These are phyloP conservation scores for Microplitis manilae DNA, from an alignment of 2,888 invertebrate genomes.

Conservation along the genomic window DNA sequence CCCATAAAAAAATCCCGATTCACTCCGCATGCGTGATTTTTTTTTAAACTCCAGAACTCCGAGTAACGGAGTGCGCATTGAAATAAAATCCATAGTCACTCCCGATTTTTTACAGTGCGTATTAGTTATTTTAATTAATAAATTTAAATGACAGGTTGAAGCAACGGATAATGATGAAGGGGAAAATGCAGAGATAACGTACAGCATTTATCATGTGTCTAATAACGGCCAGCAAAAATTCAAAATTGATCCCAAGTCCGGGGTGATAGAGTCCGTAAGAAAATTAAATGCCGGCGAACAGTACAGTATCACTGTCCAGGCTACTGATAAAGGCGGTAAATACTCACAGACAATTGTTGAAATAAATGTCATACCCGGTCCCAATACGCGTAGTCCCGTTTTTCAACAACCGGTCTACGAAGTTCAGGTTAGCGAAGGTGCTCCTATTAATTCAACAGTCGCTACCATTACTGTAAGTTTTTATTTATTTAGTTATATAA, in stretches of 20 bases:
- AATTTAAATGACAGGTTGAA: constrained; percentile 74
- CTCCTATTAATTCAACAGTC: constrained; percentile 89
- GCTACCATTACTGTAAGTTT: constrained; percentile 80
- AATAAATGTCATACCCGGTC: constrained; percentile 87
- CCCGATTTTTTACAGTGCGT: neutral
- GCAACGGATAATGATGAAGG: constrained; percentile 91
- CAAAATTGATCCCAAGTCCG: constrained; percentile 84
- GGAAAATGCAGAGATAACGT: constrained; percentile 85
- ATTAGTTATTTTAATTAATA: neutral
- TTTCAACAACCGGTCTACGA: constrained; percentile 88
- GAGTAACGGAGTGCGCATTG: too few species aligned
- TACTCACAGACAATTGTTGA: constrained; percentile 90
- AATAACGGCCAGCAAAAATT: constrained; percentile 92
- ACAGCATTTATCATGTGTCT: constrained; percentile 91
- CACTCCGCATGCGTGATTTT: too few species aligned
- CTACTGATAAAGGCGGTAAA: constrained; percentile 85
- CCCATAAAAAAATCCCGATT: too few species aligned
- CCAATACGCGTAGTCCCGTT: constrained; percentile 84
- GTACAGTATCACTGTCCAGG: constrained; percentile 90
- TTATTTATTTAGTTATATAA: neutral
- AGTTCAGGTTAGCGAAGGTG: constrained; percentile 91
- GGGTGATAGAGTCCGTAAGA: constrained; percentile 85
- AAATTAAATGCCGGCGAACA: constrained; percentile 89
- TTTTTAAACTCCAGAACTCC: too few species aligned
- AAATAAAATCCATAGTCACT: too few species aligned